Evolutionary conservation across 1,140 invertebrate genomes (phyloP).

Genomic region (Drosophila kanapiae): DNA sequence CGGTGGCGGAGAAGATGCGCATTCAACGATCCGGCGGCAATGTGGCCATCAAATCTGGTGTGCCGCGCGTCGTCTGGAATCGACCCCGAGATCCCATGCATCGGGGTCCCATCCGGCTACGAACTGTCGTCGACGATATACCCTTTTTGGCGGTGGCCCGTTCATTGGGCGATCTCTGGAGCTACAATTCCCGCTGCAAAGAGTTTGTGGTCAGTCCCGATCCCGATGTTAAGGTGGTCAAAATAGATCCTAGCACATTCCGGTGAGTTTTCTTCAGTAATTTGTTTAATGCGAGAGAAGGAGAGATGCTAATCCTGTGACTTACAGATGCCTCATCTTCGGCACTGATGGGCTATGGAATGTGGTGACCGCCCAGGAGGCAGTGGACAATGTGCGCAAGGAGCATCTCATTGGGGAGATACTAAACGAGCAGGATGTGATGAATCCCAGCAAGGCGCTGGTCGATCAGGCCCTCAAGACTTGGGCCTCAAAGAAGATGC

Average conservation of each 20-base stretch:
- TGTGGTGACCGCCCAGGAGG: constrained; percentile 93
- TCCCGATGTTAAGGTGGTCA: constrained; percentile 95
- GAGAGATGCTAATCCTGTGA: neutral
- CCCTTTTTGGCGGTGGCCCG: constrained; percentile 98
- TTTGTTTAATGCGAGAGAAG: neutral
- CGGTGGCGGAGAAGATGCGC: constrained; percentile 92
- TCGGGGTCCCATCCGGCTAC: constrained; percentile 92
- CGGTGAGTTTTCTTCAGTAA: constrained; percentile 76
- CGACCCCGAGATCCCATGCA: constrained; percentile 90
- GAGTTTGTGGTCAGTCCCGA: constrained; percentile 98
- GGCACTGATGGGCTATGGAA: constrained; percentile 99
- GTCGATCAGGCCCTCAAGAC: constrained; percentile 94
- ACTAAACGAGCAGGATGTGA: constrained; percentile 83
- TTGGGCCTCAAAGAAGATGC: constrained; percentile 92
- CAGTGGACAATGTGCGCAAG: constrained; percentile 93
- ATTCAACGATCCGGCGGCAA: constrained; percentile 96
- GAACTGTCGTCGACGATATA: constrained; percentile 96
- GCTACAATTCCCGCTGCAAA: constrained; percentile 95
- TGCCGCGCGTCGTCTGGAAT: constrained; percentile 98
- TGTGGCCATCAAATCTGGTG: constrained; percentile 95
- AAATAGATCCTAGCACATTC: constrained; percentile 92
- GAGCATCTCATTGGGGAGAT: constrained; percentile 91
- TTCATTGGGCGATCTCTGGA: constrained; percentile 98
- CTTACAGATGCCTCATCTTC: constrained; percentile 93
- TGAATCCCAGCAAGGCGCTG: constrained; percentile 95